Base-by-base conservation (phyloP, 2,797 vertebrate species). In the Ataeniobius toweri region DNA sequence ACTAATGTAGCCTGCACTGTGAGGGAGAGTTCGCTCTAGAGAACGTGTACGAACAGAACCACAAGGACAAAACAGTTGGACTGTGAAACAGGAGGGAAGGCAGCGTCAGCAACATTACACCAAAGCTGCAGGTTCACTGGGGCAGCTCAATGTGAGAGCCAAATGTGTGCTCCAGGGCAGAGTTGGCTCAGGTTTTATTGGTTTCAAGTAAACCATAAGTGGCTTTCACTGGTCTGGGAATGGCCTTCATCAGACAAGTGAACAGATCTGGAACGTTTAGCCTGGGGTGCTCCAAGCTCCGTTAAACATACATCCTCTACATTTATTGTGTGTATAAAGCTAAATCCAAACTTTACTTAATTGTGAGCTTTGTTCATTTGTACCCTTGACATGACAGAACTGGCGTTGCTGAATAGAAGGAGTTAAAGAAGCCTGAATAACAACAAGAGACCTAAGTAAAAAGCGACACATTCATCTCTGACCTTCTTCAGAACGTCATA, bases 161-260 rank as follows among this genome's bases (percentile, higher is more conserved):
- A 72, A 65, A 75, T 28, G 78, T 77, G 75, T 48, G 87, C 93
- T 91, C 80, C 75, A 10, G 86, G 89, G 87, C 83, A 92, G 81
- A 89, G 80, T 86, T 80, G 80, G 79, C 84, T 89, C 72, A 75
- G 71, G 84, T 93, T 94, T 70, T 94, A 93, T 92, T 88, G 85
- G 87, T 81, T 86, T 85, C 85, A 89, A 73, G 91, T 91, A 92
- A 94, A 93, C 88, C 83, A 90, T 83, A 84, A 67, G 86, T 87
- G 72, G 89, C 73, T 81, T 74, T 85, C 88, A 75, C 80, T 86
- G 87, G 81, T 87, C 88, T 90, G 82, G 89, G 89, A 85, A 94
- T 79, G 85, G 84, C 79, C 83, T 90, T 92, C 92, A 93, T 94
- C 92, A 94, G 90, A 87, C 82, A 87, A 83, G 84, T 4, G 74